phyloP scores from a whole-genome alignment of 2,888 invertebrate genomes.

The Phania funesta region DNA sequence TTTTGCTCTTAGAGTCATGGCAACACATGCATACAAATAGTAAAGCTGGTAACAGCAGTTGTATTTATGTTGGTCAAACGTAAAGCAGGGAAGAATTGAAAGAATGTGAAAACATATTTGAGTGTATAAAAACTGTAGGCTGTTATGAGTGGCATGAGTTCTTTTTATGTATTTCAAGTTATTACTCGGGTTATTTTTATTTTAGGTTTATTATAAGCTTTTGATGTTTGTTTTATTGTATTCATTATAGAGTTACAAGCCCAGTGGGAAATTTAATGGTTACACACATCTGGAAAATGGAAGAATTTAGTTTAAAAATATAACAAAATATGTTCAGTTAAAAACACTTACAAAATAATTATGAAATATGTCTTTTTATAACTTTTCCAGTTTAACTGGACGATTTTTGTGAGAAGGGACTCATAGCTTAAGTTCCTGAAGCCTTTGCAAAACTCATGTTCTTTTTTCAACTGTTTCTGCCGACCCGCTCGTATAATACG shows the following conservation, averaged over 20 bases:
- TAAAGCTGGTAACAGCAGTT: background rate
- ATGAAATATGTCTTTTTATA: too few species aligned
- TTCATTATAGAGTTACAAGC: background rate
- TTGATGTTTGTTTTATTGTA: slow-evolving; percentile 23
- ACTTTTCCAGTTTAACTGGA: too few species aligned
- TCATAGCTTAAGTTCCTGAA: too few species aligned
- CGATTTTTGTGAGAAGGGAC: too few species aligned
- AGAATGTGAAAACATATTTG: too few species aligned
- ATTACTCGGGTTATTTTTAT: slow-evolving; percentile 30
- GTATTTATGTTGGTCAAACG: slow-evolving; percentile 21
- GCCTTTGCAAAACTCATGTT: too few species aligned
- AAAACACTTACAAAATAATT: too few species aligned
- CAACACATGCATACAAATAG: background rate
- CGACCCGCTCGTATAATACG: too few species aligned
- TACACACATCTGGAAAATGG: too few species aligned
- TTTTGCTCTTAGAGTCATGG: background rate
- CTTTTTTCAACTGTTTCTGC: too few species aligned
- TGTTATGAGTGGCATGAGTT: background rate
- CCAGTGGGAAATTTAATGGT: slow-evolving; percentile 8
- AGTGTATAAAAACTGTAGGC: background rate
- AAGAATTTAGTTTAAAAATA: too few species aligned
- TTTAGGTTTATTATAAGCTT: slow-evolving; percentile 21
- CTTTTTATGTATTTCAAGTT: slow-evolving; percentile 5
- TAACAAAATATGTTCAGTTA: too few species aligned
- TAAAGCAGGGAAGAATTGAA: background rate